Conservation (phyloP, 1,140 invertebrate genomes). For the Tetragnatha versicolor region DNA sequence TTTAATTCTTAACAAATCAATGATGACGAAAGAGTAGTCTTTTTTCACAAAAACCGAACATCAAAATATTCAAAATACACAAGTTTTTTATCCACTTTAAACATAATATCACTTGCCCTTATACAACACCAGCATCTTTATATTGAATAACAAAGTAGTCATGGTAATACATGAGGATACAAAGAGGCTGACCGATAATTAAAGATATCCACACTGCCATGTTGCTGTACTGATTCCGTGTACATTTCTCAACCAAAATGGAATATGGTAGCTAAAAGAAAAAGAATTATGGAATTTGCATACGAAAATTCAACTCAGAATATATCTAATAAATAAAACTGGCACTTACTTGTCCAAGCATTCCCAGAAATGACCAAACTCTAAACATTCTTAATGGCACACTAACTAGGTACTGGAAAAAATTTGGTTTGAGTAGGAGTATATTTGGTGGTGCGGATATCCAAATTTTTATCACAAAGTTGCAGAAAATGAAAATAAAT, state of each 20-base stretch:
- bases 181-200: slow-evolving; percentile 91
- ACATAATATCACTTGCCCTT: too few species aligned
- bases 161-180: slow-evolving; percentile 99
- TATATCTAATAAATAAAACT: too few species aligned
- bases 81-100: slow-evolving; percentile 1
- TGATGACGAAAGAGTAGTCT: too few species aligned
- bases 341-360: slow-evolving; percentile 83
- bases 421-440: too few species aligned
- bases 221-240: slow-evolving; percentile 61
- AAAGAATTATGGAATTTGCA: not conserved
- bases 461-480: too few species aligned
- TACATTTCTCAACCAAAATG: slow-evolving; percentile 49
- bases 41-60: too few species aligned
- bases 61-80: slow-evolving; percentile 13
- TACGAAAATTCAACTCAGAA: too few species aligned
- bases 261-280: slow-evolving; percentile 65
- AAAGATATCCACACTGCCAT: slow-evolving; percentile 70
- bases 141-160: slow-evolving; percentile 76
- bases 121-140: not conserved
- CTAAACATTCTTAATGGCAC: slow-evolving; percentile 95
- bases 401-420: slow-evolving; percentile 82
- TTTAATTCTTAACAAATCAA: too few species aligned
- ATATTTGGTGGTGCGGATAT: not conserved
- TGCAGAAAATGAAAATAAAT: too few species aligned
- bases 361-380: slow-evolving; percentile 95